A percentile compares a stretch with the other conserved stretches of the same genome.
Conservation (phyloP, 2,797 vertebrate species). For the Scyliorhinus canicula region DNA sequence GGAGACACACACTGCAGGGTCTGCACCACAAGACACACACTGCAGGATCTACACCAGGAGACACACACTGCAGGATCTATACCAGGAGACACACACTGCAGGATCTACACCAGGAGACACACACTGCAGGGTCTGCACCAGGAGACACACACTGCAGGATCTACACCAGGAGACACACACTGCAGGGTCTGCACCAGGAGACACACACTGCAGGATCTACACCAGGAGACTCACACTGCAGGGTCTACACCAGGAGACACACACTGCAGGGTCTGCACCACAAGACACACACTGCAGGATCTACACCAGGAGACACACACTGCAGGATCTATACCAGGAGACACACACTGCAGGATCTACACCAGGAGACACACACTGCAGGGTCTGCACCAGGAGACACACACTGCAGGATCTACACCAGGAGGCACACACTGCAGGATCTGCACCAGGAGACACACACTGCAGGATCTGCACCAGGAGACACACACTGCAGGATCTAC, state of each 20-base stretch:
- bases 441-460: too few species aligned
- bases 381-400: not conserved
- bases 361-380: not conserved
- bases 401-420: not conserved
- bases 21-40: not conserved
- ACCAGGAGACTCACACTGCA: not conserved
- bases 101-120: not conserved
- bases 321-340: not conserved
- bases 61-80: not conserved
- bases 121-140: not conserved
- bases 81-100: not conserved
- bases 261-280: not conserved
- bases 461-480: too few species aligned
- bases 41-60: not conserved
- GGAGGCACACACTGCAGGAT: too few species aligned
- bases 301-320: not conserved
- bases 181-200: not conserved
- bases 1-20: not conserved
- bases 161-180: too few species aligned
- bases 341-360: not conserved
- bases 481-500: too few species aligned
- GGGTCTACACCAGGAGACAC: not conserved
- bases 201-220: not conserved
- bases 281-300: not conserved
- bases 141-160: not conserved